These are phyloP conservation scores for Cinara cedri DNA, from an alignment of 2,888 invertebrate genomes.

Conservation along the genomic window DNA sequence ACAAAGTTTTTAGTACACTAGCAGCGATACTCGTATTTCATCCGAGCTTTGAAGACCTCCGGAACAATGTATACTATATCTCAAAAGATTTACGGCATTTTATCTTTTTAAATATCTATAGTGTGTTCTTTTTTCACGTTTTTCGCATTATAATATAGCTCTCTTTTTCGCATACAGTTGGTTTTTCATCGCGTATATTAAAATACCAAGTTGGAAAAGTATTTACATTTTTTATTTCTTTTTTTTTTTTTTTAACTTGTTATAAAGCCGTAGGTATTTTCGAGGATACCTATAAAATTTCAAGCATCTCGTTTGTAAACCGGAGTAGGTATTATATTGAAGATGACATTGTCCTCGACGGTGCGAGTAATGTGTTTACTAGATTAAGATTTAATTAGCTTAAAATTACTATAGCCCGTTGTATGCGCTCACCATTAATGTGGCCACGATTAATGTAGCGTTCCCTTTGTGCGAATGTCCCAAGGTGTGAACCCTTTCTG, in stretches of 20 bases:
- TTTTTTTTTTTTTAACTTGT: neutral
- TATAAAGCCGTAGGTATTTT: neutral
- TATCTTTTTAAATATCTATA: slow-evolving; percentile 44
- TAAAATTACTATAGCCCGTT: neutral
- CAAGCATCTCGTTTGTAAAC: neutral
- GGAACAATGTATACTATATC: slow-evolving; percentile 47
- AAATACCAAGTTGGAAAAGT: no score
- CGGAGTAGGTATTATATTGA: neutral
- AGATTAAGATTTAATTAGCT: neutral
- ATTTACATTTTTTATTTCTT: neutral
- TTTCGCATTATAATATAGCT: slow-evolving; percentile 13
- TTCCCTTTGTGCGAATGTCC: slow-evolving; percentile 64
- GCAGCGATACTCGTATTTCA: slow-evolving; percentile 44
- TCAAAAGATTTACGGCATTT: slow-evolving; percentile 48
- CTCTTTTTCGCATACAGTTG: slow-evolving; percentile 2
- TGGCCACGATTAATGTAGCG: slow-evolving; percentile 85
- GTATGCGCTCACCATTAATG: slow-evolving; percentile 70
- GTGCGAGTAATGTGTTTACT: no score
- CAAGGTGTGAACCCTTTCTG: slow-evolving; percentile 68
- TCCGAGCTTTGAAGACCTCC: slow-evolving; percentile 27
- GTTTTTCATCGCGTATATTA: neutral
- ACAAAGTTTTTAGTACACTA: slow-evolving; percentile 42
- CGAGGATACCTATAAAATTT: neutral
- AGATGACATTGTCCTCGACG: neutral
- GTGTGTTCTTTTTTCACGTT: slow-evolving; percentile 10